Base-by-base conservation (phyloP, 2,888 invertebrate genomes). In the Sinhomidia bicolor region DNA sequence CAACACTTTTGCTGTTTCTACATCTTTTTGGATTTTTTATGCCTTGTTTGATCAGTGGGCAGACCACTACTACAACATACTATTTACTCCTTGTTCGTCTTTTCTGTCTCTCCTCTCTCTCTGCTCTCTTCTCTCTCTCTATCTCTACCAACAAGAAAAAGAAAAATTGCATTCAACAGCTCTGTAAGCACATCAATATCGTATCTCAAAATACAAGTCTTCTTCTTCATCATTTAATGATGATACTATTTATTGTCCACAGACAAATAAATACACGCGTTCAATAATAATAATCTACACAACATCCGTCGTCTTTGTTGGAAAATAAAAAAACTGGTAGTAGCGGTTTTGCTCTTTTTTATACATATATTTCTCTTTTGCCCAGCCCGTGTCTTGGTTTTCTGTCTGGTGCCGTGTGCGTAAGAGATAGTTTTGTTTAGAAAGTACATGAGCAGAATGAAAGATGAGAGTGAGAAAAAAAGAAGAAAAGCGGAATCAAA, bases 1-100 rank as follows among this genome's bases (percentile, higher is more conserved):
- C 54, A 82, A 68, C 82, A 68, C n/a, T 82, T 82, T 82, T 54
- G 68, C 71, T 82, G 82, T 82, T 82, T 82, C 82, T n/a, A 29
- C 71, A 68, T 65, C 29, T 78, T 54, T 78, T 78, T 32, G 29
- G 12, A 29, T 29, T 62, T 29, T 62, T 62, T 62, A 57, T 57
- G 57, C 3, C 62, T 3, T 62, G 29, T 10, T 51, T 14, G 10
- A 23, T 10, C 12, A 20, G 26, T 60, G 23, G 4, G 7, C 3
- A 23, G 0, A 12, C 26, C 5, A 62, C 14, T 62, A 14, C 14
- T 5, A n/a, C n/a, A n/a, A n/a, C n/a, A n/a, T n/a, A n/a, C n/a
- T n/a, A n/a, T n/a, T n/a, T n/a, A n/a, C n/a, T n/a, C n/a, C n/a
- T n/a, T n/a, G n/a, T n/a, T n/a, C n/a, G n/a, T n/a, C n/a, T n/a